Evolutionary conservation across 2,797 vertebrate genomes (phyloP).

Genomic region (Moxostoma hubbsi): DNA sequence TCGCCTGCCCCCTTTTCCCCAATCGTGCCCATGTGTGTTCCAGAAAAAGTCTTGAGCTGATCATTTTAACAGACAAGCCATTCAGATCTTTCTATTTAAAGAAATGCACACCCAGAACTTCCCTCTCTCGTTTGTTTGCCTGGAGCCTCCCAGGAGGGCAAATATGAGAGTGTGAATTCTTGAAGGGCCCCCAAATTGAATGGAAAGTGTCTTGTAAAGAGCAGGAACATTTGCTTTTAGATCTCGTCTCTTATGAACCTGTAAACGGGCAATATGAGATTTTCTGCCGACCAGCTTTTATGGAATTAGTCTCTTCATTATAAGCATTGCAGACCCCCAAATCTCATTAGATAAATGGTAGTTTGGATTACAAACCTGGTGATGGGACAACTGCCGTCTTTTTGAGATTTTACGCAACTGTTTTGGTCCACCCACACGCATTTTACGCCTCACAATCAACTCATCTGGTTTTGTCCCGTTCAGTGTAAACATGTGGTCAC

Average conservation of each 20-base stretch:
- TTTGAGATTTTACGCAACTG: too few species aligned
- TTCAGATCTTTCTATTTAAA: constrained; percentile 64
- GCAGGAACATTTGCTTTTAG: constrained; percentile 48
- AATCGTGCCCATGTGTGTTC: constrained; percentile 64
- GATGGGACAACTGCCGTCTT: neutral
- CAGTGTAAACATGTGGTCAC: constrained; percentile 58
- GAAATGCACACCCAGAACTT: constrained; percentile 43
- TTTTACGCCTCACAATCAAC: constrained; percentile 47
- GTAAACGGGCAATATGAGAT: constrained; percentile 20
- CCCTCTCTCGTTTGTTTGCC: constrained; percentile 56
- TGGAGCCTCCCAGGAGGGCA: constrained; percentile 41
- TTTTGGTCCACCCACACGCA: neutral
- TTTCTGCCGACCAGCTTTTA: constrained; percentile 27
- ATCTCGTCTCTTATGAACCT: constrained; percentile 39
- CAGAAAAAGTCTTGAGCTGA: constrained; percentile 39
- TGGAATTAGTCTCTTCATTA: constrained; percentile 15
- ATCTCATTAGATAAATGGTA: constrained; percentile 5
- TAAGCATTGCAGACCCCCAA: too few species aligned
- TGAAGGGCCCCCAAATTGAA: constrained; percentile 54
- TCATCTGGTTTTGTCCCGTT: constrained; percentile 18
- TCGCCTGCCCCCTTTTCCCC: constrained; percentile 37
- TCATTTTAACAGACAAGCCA: constrained; percentile 58
- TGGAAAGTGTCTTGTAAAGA: constrained; percentile 59
- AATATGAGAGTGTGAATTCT: constrained; percentile 51
- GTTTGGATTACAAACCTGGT: neutral